These are phyloP conservation scores for Pipistrellus kuhlii DNA, from an alignment of 2,797 vertebrate species.

Conservation along the genomic window DNA sequence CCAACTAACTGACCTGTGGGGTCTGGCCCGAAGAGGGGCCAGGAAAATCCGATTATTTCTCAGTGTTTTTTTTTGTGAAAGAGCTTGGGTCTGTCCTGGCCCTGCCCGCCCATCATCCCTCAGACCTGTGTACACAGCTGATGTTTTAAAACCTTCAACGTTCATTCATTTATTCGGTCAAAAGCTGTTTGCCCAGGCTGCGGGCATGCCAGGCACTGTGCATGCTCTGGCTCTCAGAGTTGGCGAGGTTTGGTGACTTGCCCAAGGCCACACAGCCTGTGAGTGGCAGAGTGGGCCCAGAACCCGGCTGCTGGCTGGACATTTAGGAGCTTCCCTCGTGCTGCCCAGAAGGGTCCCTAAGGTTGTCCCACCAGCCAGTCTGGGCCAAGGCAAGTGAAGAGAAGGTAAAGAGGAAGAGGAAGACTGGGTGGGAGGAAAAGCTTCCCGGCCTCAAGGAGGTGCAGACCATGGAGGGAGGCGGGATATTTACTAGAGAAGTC, in stretches of 20 bases:
- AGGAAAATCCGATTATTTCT: background rate
- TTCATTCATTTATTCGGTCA: background rate
- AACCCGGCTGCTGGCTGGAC: background rate
- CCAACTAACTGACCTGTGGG: background rate
- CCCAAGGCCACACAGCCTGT: background rate
- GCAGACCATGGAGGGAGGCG: background rate
- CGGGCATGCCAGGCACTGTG: accelerated
- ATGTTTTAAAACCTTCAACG: background rate
- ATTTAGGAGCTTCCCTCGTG: background rate
- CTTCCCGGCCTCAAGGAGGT: background rate
- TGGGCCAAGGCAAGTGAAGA: background rate
- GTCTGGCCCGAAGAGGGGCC: background rate
- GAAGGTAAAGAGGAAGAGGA: background rate
- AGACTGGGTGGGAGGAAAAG: background rate
- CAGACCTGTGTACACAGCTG: background rate
- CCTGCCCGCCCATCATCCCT: background rate
- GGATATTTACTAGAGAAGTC: background rate
- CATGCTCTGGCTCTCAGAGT: background rate
- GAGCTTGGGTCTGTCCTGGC: background rate
- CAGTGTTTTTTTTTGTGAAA: background rate
- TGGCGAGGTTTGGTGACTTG: background rate
- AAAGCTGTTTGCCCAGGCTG: background rate
- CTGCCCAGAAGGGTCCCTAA: background rate
- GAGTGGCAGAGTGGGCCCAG: background rate
- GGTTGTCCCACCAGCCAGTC: background rate